Evolutionary conservation across 2,797 vertebrate species (phyloP), one percentile per base, ranked within the genome.

Genomic region (Cephalopachus bancanus): DNA sequence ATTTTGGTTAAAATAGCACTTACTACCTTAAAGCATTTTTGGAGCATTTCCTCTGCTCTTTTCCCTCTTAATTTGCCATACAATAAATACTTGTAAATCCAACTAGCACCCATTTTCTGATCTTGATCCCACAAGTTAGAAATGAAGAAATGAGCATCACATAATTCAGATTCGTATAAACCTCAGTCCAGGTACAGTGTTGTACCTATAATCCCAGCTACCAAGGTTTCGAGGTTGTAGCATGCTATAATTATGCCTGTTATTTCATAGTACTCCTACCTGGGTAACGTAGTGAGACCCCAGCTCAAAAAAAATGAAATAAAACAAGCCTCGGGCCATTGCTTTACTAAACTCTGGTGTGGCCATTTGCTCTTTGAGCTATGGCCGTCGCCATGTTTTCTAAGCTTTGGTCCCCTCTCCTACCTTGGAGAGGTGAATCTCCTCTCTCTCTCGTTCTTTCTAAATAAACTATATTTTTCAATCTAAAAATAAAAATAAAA

Each of bases 101-200:
- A 88, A 64, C 44, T 72, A 76, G 28, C 30, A 8, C n/a, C 74
- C 49, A 28, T 79, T 91, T 74, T 91, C 72, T 51, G 59, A 89
- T 91, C 59, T 91, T 60, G 75, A 86, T 83, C 33, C 53, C 69
- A 94, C 20, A 3, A 75, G 17, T 59, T 49, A 49, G 16, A 93
- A 84, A 64, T 88, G 71, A 83, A 94, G 53, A 30, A 83, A 72
- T 22, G 19, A 91, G 16, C 74, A 85, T 7, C 59, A 87, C 0
- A 3, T 51, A 94, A 89, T 85, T 93, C 53, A 90, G 49, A 80
- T 49, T 88, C 81, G 94, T 84, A 74, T 26, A 94, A 71, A 71
- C 65, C 19, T 92, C 44, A 79, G 75, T 28, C 53, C 6, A 51
- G n/a, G 67, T 4, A 1, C 33, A n/a, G 67, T 69, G 9, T 69